Percentiles rank a stretch among this genome's conserved stretches.
Conservation (phyloP, 2,888 invertebrate genomes). For the Bhutanitis thaidina region DNA sequence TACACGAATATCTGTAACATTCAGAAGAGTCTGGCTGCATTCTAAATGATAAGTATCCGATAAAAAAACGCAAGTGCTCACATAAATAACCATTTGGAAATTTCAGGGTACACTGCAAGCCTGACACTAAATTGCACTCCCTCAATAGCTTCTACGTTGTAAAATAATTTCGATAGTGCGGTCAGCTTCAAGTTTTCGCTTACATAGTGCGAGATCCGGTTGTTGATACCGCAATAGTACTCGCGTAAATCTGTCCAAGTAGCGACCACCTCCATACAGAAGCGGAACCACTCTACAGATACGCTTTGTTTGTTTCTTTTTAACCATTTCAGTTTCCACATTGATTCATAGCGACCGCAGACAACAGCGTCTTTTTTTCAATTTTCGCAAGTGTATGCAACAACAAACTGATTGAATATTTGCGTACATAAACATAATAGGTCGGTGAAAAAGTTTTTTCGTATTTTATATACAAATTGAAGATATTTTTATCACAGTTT, state of each 20-base stretch:
- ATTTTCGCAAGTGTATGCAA: constrained; percentile 17
- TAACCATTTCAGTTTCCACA: constrained; percentile 31
- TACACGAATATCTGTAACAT: constrained; percentile 6
- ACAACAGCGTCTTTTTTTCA: constrained; percentile 31
- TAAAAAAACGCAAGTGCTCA: constrained; percentile 14
- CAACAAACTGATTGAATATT: constrained; percentile 15
- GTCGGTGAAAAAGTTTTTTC: too few relatives aligned
- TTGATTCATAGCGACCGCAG: constrained; percentile 46
- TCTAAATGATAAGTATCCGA: constrained; percentile 13
- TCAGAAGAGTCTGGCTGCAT: not conserved
- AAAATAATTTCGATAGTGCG: constrained; percentile 16
- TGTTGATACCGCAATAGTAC: constrained; percentile 42
- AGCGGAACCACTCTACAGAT: constrained; percentile 31
- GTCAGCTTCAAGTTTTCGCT: constrained; percentile 24
- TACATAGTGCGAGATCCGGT: constrained; percentile 38
- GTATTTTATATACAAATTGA: too few relatives aligned
- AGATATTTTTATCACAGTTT: too few relatives aligned
- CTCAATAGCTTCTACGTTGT: constrained; percentile 15
- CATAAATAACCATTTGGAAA: constrained; percentile 9
- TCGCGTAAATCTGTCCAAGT: constrained; percentile 59
- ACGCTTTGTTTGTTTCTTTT: constrained; percentile 40
- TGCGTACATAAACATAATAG: not conserved
- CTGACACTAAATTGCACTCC: constrained; percentile 13
- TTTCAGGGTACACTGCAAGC: constrained; percentile 10
- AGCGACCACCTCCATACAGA: constrained; percentile 29